phyloP scores from a whole-genome alignment of 2,888 invertebrate species.

The Ophraella communa region DNA sequence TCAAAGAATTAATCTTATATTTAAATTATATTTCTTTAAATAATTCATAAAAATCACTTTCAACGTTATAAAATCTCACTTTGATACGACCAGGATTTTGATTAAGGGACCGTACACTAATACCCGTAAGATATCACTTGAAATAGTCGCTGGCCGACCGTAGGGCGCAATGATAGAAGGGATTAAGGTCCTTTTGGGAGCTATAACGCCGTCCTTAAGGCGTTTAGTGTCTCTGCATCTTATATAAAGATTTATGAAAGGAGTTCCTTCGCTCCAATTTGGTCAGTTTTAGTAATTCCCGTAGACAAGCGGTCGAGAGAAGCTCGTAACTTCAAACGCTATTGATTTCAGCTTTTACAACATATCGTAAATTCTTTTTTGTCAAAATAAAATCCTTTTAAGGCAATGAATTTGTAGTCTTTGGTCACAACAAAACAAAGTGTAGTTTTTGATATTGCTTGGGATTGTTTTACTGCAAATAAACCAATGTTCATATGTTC shows the following conservation, averaged over 20 bases:
- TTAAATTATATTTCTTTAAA: too few species aligned
- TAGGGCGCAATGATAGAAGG: constrained; percentile 51
- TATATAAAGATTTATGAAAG: constrained; percentile 55
- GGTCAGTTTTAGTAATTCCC: constrained; percentile 50
- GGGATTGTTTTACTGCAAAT: not conserved
- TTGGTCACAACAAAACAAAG: not conserved
- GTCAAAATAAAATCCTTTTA: not conserved
- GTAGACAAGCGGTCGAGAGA: constrained; percentile 23
- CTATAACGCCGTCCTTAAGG: constrained; percentile 48
- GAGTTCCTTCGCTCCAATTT: constrained; percentile 41
- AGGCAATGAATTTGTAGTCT: not conserved
- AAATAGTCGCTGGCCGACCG: constrained; percentile 45
- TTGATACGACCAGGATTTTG: constrained; percentile 1
- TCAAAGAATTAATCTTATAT: too few species aligned
- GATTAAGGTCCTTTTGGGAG: constrained; percentile 50
- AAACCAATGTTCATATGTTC: not conserved
- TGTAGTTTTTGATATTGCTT: not conserved
- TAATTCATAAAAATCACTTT: not conserved
- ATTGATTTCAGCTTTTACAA: constrained; percentile 24
- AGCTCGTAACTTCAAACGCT: constrained; percentile 11
- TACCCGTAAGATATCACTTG: constrained; percentile 40
- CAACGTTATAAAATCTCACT: not conserved
- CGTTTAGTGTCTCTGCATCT: constrained; percentile 52
- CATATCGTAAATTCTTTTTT: constrained; percentile 11
- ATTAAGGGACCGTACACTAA: constrained; percentile 32